Percentiles rank a stretch among this genome's conserved stretches.
phyloP scores from a whole-genome alignment of 2,888 invertebrate genomes.

The Idaea dimidiata region DNA sequence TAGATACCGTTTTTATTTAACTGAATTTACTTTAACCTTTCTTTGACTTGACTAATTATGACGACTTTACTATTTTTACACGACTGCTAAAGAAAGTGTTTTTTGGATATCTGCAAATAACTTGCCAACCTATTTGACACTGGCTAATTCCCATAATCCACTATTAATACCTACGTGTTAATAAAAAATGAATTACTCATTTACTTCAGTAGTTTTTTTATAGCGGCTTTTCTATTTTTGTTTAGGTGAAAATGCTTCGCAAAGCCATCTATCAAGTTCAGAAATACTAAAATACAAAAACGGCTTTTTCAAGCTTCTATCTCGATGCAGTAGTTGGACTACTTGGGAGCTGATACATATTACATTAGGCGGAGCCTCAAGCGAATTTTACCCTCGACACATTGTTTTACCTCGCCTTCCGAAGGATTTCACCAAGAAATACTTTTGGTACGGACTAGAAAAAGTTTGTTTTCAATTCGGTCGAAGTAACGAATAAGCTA shows the following conservation, averaged over 20 bases:
- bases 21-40: too few relatives aligned
- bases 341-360: slow-evolving; percentile 59
- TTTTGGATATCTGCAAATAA: too few relatives aligned
- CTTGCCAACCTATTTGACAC: too few relatives aligned
- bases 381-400: slow-evolving; percentile 50
- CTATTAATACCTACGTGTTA: too few relatives aligned
- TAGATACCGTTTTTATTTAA: too few relatives aligned
- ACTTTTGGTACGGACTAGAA: slow-evolving; percentile 32
- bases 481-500: slow-evolving; percentile 19
- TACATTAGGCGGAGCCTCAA: slow-evolving; percentile 54
- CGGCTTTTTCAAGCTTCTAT: slow-evolving; percentile 18
- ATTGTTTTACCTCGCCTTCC: slow-evolving; percentile 44
- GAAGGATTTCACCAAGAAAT: slow-evolving; percentile 34
- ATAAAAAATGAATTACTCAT: not conserved
- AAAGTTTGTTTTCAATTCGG: slow-evolving; percentile 36
- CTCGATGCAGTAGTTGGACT: slow-evolving; percentile 22
- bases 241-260: not conserved
- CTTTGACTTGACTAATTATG: too few relatives aligned
- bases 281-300: slow-evolving; percentile 19
- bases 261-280: slow-evolving; percentile 6
- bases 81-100: too few relatives aligned
- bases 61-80: too few relatives aligned
- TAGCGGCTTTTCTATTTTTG: not conserved
- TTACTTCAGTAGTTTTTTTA: not conserved
- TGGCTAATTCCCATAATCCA: too few relatives aligned